phyloP scores from a whole-genome alignment of 2,113 vertebrate genomes.

The Catagonus wagneri region DNA sequence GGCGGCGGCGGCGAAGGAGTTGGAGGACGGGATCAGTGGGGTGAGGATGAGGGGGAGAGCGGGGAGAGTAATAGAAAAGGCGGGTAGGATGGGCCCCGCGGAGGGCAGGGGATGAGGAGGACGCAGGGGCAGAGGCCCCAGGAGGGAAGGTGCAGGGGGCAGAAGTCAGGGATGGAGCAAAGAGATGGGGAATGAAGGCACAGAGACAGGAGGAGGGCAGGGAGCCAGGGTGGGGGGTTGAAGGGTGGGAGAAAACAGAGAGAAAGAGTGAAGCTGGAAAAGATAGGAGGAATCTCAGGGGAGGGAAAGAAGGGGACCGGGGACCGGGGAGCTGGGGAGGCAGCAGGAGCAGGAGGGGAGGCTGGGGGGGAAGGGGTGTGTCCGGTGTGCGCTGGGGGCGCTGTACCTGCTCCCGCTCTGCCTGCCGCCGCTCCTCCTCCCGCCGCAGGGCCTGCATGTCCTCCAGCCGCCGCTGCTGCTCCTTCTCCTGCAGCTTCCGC shows the following conservation, averaged over 20 bases:
- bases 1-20: slow-evolving; percentile 44
- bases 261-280: slow-evolving; percentile 83
- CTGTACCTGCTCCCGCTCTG: slow-evolving; percentile 94
- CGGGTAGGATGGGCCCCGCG: slow-evolving; percentile 43
- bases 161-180: background rate
- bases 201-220: slow-evolving; percentile 75
- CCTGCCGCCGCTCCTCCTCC: slow-evolving; percentile 94
- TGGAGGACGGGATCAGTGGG: background rate
- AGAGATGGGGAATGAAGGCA: slow-evolving; percentile 76
- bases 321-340: slow-evolving; percentile 50
- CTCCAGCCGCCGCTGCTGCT: slow-evolving; percentile 92
- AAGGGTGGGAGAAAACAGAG: slow-evolving; percentile 82
- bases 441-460: slow-evolving; percentile 90
- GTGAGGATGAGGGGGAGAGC: slow-evolving; percentile 57
- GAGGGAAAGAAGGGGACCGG: slow-evolving; percentile 52
- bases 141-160: background rate
- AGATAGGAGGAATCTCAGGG: slow-evolving; percentile 73
- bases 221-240: slow-evolving; percentile 67
- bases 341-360: slow-evolving; percentile 48
- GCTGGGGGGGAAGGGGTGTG: background rate
- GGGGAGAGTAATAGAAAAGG: slow-evolving; percentile 65
- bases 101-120: background rate
- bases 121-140: background rate
- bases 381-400: background rate
- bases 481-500: slow-evolving; percentile 95